Conservation (phyloP, 1,140 invertebrate species). For the Andricus grossulariae region DNA sequence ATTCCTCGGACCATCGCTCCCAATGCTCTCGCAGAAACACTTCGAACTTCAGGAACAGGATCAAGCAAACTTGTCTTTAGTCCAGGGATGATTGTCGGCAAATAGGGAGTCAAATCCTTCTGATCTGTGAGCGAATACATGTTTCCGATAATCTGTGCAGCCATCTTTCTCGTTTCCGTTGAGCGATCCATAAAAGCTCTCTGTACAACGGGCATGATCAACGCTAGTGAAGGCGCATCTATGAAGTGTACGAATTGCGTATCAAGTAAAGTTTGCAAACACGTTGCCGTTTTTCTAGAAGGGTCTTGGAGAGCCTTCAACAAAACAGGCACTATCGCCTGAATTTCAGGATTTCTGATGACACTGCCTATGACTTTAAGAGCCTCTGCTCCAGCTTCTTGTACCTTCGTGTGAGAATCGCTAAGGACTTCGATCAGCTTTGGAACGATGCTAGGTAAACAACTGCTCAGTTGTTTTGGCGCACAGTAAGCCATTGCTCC, state of each 20-base stretch:
- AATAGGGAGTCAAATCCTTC: slow-evolving; percentile 97
- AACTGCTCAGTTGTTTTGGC: slow-evolving; percentile 98
- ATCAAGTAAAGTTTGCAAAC: slow-evolving; percentile 93
- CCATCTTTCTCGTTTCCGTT: slow-evolving; percentile 98
- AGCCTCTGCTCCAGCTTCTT: slow-evolving; percentile 96
- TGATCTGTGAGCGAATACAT: slow-evolving; percentile 99
- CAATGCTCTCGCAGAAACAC: slow-evolving; percentile 93
- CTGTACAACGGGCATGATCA: slow-evolving; percentile 99
- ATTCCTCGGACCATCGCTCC: slow-evolving; percentile 98
- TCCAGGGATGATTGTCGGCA: slow-evolving; percentile 97
- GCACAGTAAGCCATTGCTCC: slow-evolving; percentile 99
- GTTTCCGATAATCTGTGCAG: slow-evolving; percentile 99
- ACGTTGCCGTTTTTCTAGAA: slow-evolving; percentile 94
- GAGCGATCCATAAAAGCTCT: slow-evolving; percentile 97
- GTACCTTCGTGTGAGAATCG: slow-evolving; percentile 99
- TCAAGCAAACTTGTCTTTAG: slow-evolving; percentile 97
- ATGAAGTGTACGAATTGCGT: slow-evolving; percentile 99
- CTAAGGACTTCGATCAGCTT: slow-evolving; percentile 97
- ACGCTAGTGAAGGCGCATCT: slow-evolving; percentile 97
- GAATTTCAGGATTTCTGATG: slow-evolving; percentile 98
- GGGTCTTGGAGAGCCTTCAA: slow-evolving; percentile 97
- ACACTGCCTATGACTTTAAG: slow-evolving; percentile 98
- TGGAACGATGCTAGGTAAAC: slow-evolving; percentile 98
- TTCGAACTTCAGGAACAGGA: slow-evolving; percentile 97
- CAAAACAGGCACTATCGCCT: slow-evolving; percentile 94